These are phyloP conservation scores for Numenius arquata DNA, from an alignment of 2,113 vertebrate species.

Conservation along the genomic window DNA sequence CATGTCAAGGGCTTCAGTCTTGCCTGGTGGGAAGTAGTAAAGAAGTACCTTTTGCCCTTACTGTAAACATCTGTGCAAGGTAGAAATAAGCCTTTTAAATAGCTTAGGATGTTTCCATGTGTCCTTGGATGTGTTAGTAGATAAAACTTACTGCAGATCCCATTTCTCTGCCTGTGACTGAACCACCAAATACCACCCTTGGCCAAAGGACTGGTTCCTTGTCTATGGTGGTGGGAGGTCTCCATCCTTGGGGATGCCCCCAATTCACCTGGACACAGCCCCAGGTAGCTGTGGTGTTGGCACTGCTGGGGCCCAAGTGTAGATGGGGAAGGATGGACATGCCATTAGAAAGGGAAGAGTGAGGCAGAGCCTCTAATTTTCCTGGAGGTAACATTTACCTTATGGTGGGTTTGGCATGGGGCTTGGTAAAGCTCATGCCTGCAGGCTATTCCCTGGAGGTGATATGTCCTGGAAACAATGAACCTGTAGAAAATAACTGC, in stretches of 20 bases:
- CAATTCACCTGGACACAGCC: rapidly evolving
- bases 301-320: background rate
- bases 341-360: background rate
- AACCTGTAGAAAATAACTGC: background rate
- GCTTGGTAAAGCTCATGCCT: background rate
- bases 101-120: background rate
- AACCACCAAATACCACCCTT: background rate
- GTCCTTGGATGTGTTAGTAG: background rate
- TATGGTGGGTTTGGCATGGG: rapidly evolving
- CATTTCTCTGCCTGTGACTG: background rate
- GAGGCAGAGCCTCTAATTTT: background rate
- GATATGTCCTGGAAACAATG: background rate
- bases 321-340: background rate
- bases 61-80: background rate
- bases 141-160: background rate
- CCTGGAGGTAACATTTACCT: background rate
- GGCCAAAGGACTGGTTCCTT: background rate
- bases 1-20: background rate
- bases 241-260: background rate
- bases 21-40: rapidly evolving
- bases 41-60: background rate
- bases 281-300: rapidly evolving
- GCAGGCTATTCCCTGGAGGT: background rate
- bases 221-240: no score
- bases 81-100: background rate